Evolutionary conservation across 1,140 invertebrate species (phyloP), one percentile per base, ranked within the genome.

Genomic region (Dolichoris vasculosae): DNA sequence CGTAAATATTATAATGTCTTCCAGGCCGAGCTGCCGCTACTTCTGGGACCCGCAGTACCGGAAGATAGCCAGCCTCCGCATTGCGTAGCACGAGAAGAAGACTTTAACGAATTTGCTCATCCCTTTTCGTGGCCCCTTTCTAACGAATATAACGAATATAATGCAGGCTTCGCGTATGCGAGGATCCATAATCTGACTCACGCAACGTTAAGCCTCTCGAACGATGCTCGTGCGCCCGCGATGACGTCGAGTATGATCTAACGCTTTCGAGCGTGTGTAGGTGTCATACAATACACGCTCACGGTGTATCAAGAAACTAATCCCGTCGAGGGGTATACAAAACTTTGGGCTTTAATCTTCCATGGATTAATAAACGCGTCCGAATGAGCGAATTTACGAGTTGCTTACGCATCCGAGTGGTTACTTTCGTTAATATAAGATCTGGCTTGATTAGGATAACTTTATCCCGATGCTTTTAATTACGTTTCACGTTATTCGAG

Each of bases 1-100:
- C 84, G 77, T 85, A 85, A 85, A 85, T 81, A 85, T 85, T 85
- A 85, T 76, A 85, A 85, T 81, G 71, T 35, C 69, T 40, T 67
- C 38, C 0, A 43, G 35, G n/a, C 38, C 13, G 75, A 15, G 59
- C 73, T 46, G n/a, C 69, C 46, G 64, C 23, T 30, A 51, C 46
- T 46, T 15, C 23, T 71, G 51, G 43, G 32, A 32, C 46, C 64
- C 30, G 9, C 63, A 20, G 9, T 30, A 9, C 11, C 80, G 81
- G 67, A 82, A 82, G 81, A 71, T 17, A 46, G 32, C 30, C 48
- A 46, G 32, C 30, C 48, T 55, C 80, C 26, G 23, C 69, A n/a
- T 43, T 6, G 32, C 79, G 15, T n/a, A 11, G n/a, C 30, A 82
- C 46, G 64, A 69, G 64, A 35, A 69, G n/a, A n/a, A n/a, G n/a